phyloP scores from a whole-genome alignment of 2,888 invertebrate genomes.

The Spicauda simplicius region DNA sequence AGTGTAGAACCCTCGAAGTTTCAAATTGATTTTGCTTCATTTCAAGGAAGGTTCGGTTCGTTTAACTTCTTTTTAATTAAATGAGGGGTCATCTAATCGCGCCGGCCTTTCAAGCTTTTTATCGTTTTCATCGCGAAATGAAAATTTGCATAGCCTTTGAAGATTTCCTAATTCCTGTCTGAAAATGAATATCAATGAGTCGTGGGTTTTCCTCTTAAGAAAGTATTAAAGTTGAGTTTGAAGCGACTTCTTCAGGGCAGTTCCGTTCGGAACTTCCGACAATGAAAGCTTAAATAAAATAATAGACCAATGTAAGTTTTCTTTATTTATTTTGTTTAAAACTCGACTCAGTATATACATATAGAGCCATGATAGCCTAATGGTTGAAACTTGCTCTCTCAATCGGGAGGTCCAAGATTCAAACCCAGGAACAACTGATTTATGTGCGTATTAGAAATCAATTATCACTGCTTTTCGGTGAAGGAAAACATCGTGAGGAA shows the following conservation, averaged over 20 bases:
- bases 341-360: too few relatives aligned
- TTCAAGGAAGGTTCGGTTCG: constrained; percentile 61
- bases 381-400: too few relatives aligned
- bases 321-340: too few relatives aligned
- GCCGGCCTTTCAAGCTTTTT: constrained; percentile 32
- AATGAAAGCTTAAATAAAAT: too few relatives aligned
- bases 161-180: constrained; percentile 29
- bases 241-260: neutral
- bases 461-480: too few relatives aligned
- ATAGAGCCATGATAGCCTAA: too few relatives aligned
- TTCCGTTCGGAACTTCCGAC: too few relatives aligned
- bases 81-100: constrained; percentile 48
- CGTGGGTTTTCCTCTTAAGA: neutral
- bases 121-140: constrained; percentile 35
- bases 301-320: too few relatives aligned
- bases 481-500: too few relatives aligned
- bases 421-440: too few relatives aligned
- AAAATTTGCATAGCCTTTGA: constrained; percentile 37
- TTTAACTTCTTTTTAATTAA: constrained; percentile 79
- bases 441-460: too few relatives aligned
- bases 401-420: too few relatives aligned
- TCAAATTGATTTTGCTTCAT: constrained; percentile 69
- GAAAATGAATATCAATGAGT: constrained; percentile 30
- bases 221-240: constrained; percentile 5
- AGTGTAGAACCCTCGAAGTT: constrained; percentile 54